Evolutionary conservation across 2,888 invertebrate species (phyloP).

Genomic region (Sarcophaga carnaria): DNA sequence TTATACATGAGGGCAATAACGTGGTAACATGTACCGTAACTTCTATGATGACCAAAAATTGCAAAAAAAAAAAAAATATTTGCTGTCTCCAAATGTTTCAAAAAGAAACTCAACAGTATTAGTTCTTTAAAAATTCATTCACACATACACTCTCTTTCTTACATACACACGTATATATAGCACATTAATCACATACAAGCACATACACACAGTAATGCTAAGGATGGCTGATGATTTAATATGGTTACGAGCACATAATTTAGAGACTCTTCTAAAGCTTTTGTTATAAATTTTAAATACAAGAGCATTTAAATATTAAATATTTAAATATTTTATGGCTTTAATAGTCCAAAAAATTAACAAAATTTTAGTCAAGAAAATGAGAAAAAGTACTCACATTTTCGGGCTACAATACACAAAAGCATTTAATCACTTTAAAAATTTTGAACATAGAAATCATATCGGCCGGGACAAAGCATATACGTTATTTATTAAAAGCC

Average conservation of each 20-base stretch:
- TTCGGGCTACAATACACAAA: too few relatives aligned
- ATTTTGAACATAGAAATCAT: slow-evolving; percentile 11
- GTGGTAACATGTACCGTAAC: slow-evolving; percentile 3
- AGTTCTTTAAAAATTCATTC: slow-evolving; percentile 10
- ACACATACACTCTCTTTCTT: neutral
- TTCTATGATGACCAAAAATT: slow-evolving; percentile 30
- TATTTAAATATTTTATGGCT: too few relatives aligned
- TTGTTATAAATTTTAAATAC: slow-evolving; percentile 47
- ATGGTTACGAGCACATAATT: neutral
- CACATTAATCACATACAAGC: neutral
- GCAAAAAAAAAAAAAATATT: neutral
- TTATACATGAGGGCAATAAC: neutral
- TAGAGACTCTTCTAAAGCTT: slow-evolving; percentile 14
- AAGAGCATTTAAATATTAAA: slow-evolving; percentile 23
- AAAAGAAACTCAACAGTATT: slow-evolving; percentile 37
- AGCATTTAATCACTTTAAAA: slow-evolving; percentile 18
- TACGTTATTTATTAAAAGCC: neutral
- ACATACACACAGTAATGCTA: neutral
- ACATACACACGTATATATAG: neutral
- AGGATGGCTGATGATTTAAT: neutral
- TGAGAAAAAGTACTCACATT: too few relatives aligned
- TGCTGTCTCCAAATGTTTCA: slow-evolving; percentile 13
- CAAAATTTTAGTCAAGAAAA: neutral
- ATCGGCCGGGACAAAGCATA: neutral
- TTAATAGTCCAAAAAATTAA: neutral